phyloP scores from a whole-genome alignment of 2,888 invertebrate genomes.

The Lochmaea capreae region DNA sequence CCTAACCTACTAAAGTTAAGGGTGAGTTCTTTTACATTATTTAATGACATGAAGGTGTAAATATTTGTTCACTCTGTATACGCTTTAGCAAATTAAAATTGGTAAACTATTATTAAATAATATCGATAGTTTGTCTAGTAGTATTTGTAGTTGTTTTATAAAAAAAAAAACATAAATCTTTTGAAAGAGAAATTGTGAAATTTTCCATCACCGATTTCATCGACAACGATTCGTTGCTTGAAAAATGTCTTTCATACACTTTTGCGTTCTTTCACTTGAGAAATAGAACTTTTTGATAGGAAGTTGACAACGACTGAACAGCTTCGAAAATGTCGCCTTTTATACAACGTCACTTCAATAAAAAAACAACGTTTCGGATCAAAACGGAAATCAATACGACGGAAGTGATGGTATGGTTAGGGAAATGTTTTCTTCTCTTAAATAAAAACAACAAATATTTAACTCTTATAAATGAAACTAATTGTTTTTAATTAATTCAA shows the following conservation, averaged over 20 bases:
- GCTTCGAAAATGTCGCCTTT: constrained; percentile 17
- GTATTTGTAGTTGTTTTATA: no score
- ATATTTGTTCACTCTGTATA: no score
- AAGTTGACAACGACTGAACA: constrained; percentile 22
- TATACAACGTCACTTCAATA: constrained; percentile 7
- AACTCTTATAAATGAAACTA: no score
- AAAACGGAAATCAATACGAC: constrained; percentile 10
- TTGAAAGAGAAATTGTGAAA: not conserved
- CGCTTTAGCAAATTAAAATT: no score
- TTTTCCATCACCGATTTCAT: constrained; percentile 17
- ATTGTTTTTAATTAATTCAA: no score
- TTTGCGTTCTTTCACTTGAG: constrained; percentile 13
- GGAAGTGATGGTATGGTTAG: not conserved
- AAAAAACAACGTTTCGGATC: constrained; percentile 16
- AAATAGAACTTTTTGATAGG: constrained; percentile 27
- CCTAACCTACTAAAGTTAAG: no score
- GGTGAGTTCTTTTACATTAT: no score
- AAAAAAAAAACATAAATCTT: no score
- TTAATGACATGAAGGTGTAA: no score
- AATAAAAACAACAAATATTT: not conserved
- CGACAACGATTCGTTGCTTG: constrained; percentile 14
- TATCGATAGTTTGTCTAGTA: no score
- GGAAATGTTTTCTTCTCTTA: not conserved
- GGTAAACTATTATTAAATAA: no score
- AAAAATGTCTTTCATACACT: constrained; percentile 23